These are phyloP conservation scores for Anguilla rostrata DNA, from an alignment of 2,113 vertebrate species.

Conservation along the genomic window DNA sequence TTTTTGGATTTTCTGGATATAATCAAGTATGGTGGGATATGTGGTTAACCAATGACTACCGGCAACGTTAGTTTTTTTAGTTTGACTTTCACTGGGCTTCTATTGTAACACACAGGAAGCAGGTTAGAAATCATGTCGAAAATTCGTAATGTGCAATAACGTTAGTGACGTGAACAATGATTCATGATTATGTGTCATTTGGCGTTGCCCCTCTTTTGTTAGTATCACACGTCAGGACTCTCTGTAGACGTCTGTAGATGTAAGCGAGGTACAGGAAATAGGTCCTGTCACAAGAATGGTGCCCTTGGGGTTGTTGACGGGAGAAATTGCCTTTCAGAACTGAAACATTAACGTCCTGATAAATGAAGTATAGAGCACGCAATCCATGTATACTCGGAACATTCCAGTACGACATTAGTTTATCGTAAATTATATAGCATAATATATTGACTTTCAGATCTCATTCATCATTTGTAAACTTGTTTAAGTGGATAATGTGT, in stretches of 20 bases:
- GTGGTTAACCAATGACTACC: not conserved
- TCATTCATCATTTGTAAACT: not conserved
- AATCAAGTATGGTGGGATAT: not conserved
- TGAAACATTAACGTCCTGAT: not conserved
- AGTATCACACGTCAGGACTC: not conserved
- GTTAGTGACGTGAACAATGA: not conserved
- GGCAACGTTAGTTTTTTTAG: not conserved
- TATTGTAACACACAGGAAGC: not conserved
- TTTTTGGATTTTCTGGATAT: not conserved
- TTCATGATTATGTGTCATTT: not conserved
- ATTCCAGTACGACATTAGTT: not conserved
- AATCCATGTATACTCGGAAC: too few species aligned
- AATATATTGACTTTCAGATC: not conserved
- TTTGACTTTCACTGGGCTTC: not conserved
- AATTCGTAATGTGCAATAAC: not conserved
- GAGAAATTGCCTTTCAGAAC: not conserved
- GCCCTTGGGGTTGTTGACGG: not conserved
- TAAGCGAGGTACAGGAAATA: not conserved
- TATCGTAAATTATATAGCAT: not conserved
- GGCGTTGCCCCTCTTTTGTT: not conserved
- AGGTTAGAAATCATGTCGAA: not conserved
- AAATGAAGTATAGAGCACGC: too few species aligned
- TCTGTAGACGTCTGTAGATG: not conserved
- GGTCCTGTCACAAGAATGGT: not conserved
- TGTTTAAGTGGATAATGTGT: too few species aligned